These are phyloP conservation scores for Bovichtus variegatus DNA, from an alignment of 2,797 vertebrate genomes.

Conservation along the genomic window DNA sequence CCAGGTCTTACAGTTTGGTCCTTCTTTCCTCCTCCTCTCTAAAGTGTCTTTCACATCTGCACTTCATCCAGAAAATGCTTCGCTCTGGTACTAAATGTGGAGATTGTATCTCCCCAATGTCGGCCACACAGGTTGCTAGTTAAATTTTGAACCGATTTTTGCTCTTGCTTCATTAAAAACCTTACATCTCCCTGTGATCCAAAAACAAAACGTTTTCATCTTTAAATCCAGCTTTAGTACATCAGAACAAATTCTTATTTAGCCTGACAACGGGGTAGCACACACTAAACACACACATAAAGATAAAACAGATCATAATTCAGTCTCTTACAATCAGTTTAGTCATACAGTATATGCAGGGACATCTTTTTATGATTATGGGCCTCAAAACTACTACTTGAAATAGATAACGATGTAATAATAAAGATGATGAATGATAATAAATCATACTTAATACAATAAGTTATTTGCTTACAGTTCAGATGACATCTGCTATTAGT, in stretches of 20 bases:
- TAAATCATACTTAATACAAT: background rate
- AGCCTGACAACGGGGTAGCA: background rate
- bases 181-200: background rate
- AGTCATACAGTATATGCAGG: background rate
- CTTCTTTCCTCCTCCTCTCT: conserved; percentile 21
- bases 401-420: background rate
- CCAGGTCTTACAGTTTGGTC: conserved; percentile 26
- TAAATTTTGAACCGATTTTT: background rate
- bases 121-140: background rate
- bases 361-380: background rate
- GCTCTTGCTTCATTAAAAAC: background rate
- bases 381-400: background rate
- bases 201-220: conserved; percentile 1
- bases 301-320: background rate
- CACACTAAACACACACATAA: conserved; percentile 6
- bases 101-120: background rate
- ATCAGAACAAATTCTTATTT: background rate
- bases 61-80: conserved; percentile 34
- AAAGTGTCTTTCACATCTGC: conserved; percentile 42
- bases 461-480: background rate
- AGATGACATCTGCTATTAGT: conserved; percentile 28
- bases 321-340: background rate
- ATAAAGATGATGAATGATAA: background rate
- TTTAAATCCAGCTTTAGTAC: background rate
- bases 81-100: conserved; percentile 4